Percentiles rank a stretch among this genome's conserved stretches.
These are phyloP conservation scores for Trialeurodes vaporariorum DNA, from an alignment of 1,140 invertebrate species.

Conservation along the genomic window DNA sequence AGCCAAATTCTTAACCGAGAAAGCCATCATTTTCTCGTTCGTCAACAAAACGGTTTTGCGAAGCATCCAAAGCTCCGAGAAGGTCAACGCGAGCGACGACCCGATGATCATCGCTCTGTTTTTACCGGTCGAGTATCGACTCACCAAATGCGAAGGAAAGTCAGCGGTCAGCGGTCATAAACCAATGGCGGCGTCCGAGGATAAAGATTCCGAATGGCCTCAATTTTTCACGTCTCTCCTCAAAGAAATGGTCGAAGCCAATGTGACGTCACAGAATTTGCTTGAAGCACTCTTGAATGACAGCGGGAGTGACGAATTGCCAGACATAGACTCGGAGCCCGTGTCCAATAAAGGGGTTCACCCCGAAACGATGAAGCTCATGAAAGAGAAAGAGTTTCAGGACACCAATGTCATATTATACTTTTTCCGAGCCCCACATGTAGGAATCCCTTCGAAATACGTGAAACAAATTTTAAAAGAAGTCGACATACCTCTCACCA, in stretches of 20 bases:
- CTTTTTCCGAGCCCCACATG: not conserved
- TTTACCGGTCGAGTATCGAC: not conserved
- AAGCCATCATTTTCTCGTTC: not conserved
- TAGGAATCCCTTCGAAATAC: not conserved
- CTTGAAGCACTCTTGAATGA: too few species aligned
- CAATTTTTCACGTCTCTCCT: not conserved
- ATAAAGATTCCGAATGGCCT: not conserved
- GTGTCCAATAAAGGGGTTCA: too few species aligned
- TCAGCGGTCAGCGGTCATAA: not conserved
- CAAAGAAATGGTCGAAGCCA: not conserved
- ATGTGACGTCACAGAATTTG: not conserved
- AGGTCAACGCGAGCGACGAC: not conserved
- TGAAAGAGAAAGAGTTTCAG: not conserved
- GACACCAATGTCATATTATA: not conserved
- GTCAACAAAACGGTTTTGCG: not conserved
- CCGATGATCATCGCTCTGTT: not conserved
- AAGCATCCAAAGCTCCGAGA: not conserved
- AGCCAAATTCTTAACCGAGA: not conserved
- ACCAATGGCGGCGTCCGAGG: too few species aligned
- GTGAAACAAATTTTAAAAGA: not conserved
- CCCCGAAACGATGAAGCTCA: not conserved
- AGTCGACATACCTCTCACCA: not conserved
- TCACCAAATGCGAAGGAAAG: too few species aligned
- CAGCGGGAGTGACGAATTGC: too few species aligned
- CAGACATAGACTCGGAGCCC: too few species aligned